Evolutionary conservation across 2,888 invertebrate genomes (phyloP), one percentile per base, ranked within the genome.

Genomic region (Nyleta sp.): DNA sequence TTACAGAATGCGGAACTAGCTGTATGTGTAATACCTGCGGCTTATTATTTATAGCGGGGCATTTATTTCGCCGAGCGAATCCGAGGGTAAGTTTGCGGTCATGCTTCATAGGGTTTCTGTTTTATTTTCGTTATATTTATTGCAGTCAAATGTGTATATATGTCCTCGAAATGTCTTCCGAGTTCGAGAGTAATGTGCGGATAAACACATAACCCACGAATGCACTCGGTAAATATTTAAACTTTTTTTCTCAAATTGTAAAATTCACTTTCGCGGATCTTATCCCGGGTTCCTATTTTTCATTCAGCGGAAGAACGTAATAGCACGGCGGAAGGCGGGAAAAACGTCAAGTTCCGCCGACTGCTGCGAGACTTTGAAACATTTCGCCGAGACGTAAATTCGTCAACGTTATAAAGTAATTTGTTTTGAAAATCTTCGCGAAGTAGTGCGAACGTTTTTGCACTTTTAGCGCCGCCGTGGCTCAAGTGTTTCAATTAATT

Each of bases 301-400:
- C 38, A 68, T 68, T 48, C 18, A 18, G 5, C 48, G 68, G 55
- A 68, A 68, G 48, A 48, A 18, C 42, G 67, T 55, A 46, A 65
- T 28, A 35, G 55, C 33, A 11, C 7, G 18, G 20, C 55, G 46
- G 55, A 55, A 67, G 13, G 33, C 6, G 44, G 35, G 67, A 48
- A 53, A 40, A 65, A 52, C 35, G 22, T 10, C 42, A 20, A 65
- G 53, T 65, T 65, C 65, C 42, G 52, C 20, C 13, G 20, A 65
- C 52, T 40, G 50, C 52, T 50, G 46, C 20, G 46, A 40, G 38
- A 28, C 11, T 18, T 53, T 13, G 24, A 33, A 53, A 55, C 13
- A 55, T 46, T 55, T 52, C 22, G 38, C 53, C 33, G 44, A 17
- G 52, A 52, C 28, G 10, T 53, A 44, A 42, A 48, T 55, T 50